These are phyloP conservation scores for Drosophila trichaetosa DNA, from an alignment of 2,888 invertebrate species.

Conservation along the genomic window DNA sequence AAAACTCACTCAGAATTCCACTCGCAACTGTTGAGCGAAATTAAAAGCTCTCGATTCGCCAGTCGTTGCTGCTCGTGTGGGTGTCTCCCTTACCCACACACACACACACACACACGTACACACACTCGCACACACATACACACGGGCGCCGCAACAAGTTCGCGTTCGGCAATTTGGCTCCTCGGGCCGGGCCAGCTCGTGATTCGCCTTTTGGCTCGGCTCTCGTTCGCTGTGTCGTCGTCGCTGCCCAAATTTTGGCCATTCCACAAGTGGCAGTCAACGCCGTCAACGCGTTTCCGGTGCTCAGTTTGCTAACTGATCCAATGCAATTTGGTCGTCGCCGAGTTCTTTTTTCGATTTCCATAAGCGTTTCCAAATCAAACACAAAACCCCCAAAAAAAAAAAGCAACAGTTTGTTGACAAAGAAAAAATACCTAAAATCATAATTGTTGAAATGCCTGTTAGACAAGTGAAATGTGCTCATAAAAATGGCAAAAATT, in stretches of 20 bases:
- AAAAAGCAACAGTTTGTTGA: constrained; percentile 15
- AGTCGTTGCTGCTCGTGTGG: constrained; percentile 55
- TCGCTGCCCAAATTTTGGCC: constrained; percentile 47
- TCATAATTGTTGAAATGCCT: constrained; percentile 19
- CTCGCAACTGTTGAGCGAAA: constrained; percentile 47
- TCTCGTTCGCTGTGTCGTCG: constrained; percentile 28
- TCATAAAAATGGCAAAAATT: constrained; percentile 35
- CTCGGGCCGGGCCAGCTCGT: constrained; percentile 64
- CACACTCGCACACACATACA: neutral
- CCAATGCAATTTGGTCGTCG: constrained; percentile 54
- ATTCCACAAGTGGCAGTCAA: constrained; percentile 82
- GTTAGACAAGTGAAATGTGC: constrained; percentile 32
- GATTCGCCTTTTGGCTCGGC: constrained; percentile 62
- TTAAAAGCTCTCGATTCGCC: constrained; percentile 65
- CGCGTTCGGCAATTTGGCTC: constrained; percentile 36
- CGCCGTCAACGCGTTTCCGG: constrained; percentile 78
- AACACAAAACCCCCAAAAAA: neutral
- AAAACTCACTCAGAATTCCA: constrained; percentile 22
- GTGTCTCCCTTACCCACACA: constrained; percentile 44
- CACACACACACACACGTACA: neutral
- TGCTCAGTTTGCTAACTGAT: constrained; percentile 67
- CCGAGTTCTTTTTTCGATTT: constrained; percentile 34
- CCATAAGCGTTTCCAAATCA: constrained; percentile 2
- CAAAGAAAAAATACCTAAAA: neutral
- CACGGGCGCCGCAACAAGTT: constrained; percentile 37